Conservation (phyloP, 2,113 vertebrate genomes). For the Bettongia penicillata region DNA sequence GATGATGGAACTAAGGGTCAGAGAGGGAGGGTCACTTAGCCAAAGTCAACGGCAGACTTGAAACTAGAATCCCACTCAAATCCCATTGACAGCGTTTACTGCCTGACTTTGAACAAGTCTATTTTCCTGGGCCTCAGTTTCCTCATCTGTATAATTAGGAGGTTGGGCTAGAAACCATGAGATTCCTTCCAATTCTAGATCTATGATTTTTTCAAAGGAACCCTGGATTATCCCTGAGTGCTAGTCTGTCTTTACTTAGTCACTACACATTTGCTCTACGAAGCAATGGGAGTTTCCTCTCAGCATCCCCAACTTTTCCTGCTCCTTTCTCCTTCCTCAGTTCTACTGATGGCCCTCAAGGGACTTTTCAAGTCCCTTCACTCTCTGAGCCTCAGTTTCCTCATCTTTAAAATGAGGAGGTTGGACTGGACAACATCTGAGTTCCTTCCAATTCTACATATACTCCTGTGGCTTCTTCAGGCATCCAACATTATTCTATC, state of each 20-base stretch:
- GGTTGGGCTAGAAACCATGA: no score
- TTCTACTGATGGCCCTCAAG: constrained; percentile 78
- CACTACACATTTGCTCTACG: no score
- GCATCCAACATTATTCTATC: neutral
- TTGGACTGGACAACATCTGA: neutral
- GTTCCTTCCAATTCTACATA: neutral
- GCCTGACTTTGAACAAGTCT: neutral
- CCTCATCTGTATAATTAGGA: no score
- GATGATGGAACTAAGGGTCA: neutral
- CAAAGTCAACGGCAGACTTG: neutral
- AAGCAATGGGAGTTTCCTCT: fast-evolving
- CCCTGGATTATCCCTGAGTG: no score
- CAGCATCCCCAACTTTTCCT: neutral
- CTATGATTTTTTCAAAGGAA: no score
- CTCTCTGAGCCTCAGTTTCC: neutral
- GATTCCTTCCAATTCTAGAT: no score
- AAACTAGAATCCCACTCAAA: neutral
- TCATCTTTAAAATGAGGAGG: neutral
- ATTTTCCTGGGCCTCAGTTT: neutral
- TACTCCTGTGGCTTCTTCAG: neutral
- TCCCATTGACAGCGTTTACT: neutral
- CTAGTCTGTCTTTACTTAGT: no score
- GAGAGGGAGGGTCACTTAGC: neutral
- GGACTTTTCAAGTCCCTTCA: no score
- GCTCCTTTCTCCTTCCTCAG: constrained; percentile 66